phyloP scores from a whole-genome alignment of 2,888 invertebrate species.

The Xestobium rufovillosum region DNA sequence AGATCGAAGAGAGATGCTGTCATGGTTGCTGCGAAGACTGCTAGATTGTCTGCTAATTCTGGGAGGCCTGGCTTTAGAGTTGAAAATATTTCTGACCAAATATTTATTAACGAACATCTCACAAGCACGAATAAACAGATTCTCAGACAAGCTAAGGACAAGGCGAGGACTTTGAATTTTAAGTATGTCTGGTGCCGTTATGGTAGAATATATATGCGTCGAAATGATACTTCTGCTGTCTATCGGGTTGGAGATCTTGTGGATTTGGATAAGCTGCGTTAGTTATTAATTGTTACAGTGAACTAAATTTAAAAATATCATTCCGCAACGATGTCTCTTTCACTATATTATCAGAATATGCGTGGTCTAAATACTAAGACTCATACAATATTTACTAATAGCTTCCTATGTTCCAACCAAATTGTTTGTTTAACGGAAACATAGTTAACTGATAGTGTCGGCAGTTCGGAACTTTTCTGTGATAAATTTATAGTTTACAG shows the following conservation, averaged over 20 bases:
- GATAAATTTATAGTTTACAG: conserved; percentile 13
- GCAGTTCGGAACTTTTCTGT: conserved; percentile 10
- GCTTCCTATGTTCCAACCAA: not conserved
- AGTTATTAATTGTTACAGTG: conserved; percentile 9
- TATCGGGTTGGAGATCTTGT: conserved; percentile 7
- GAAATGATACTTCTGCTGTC: conserved; percentile 11
- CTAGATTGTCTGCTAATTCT: conserved; percentile 6
- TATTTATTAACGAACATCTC: conserved; percentile 16
- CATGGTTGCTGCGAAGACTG: conserved; percentile 8
- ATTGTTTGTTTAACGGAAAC: conserved; percentile 2
- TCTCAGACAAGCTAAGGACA: conserved; percentile 10
- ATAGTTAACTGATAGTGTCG: conserved; percentile 3
- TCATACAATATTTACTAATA: not conserved
- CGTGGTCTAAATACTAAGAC: conserved; percentile 1
- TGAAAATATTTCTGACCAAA: conserved; percentile 10
- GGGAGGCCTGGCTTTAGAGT: conserved; percentile 11
- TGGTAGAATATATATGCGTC: conserved; percentile 12
- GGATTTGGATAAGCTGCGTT: conserved; percentile 10
- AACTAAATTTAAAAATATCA: conserved; percentile 11
- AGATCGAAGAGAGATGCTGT: conserved; percentile 11
- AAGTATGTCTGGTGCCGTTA: conserved; percentile 16
- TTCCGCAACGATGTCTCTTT: conserved; percentile 6
- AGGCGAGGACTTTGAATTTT: conserved; percentile 9
- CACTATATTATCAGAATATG: not conserved
- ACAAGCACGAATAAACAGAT: conserved; percentile 10